phyloP scores from a whole-genome alignment of 1,140 invertebrate genomes.

The Varroa destructor region DNA sequence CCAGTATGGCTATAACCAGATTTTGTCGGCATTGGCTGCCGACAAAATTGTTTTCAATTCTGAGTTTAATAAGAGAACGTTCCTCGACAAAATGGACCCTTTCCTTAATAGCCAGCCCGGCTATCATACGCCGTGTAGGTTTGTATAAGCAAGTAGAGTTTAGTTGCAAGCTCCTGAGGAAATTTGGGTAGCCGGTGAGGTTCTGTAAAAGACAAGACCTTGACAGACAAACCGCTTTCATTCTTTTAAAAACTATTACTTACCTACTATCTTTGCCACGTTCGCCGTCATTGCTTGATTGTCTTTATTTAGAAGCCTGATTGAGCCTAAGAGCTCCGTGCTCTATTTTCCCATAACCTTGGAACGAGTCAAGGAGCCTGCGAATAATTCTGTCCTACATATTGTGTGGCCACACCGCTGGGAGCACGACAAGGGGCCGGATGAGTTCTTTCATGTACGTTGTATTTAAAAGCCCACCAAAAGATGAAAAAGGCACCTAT shows the following conservation, averaged over 20 bases:
- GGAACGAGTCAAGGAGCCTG: slow-evolving; percentile 25
- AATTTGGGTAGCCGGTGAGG: too few species aligned
- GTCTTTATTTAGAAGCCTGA: slow-evolving; percentile 33
- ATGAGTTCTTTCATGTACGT: slow-evolving; percentile 48
- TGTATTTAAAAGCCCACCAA: neutral
- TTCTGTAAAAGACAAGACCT: neutral
- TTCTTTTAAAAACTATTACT: too few species aligned
- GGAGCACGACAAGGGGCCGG: slow-evolving; percentile 64
- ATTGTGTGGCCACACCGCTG: slow-evolving; percentile 64
- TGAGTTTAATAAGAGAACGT: slow-evolving; percentile 53
- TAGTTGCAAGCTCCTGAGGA: too few species aligned
- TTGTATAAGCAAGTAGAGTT: too few species aligned
- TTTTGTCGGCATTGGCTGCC: slow-evolving; percentile 45
- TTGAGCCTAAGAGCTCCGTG: slow-evolving; percentile 51
- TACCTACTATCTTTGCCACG: too few species aligned
- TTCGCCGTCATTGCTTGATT: neutral
- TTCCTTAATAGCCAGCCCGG: slow-evolving; percentile 57
- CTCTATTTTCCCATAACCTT: slow-evolving; percentile 50
- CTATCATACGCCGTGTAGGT: slow-evolving; percentile 41
- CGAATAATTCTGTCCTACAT: slow-evolving; percentile 42
- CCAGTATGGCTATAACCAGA: slow-evolving; percentile 49
- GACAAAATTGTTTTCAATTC: slow-evolving; percentile 61
- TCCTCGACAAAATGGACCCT: slow-evolving; percentile 49
- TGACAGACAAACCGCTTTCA: too few species aligned
- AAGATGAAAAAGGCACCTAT: too few species aligned